Evolutionary conservation across 2,888 invertebrate genomes (phyloP), one percentile per base, ranked within the genome.

Genomic region (Amphipoea lucens): DNA sequence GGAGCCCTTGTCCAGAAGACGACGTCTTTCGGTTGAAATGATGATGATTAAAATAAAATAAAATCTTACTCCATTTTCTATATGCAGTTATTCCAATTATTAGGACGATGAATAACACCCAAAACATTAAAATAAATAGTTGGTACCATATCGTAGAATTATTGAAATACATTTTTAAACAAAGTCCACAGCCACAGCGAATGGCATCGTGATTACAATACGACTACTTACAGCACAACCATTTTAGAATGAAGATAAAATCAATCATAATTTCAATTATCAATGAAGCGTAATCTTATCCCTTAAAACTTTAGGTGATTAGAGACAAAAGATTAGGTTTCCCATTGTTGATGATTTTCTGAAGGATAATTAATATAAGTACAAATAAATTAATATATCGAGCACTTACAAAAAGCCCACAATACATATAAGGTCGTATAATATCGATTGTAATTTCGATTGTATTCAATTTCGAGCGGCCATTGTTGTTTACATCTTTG

Each of bases 81-180:
- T 11, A 75, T 1, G 72, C 79, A 83, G 45, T 36, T 29, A 79
- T 51, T 11, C 29, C 79, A 48, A 83, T 29, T 20, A 88, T 20
- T 0, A 87, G 1, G 0, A 51, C 4, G 2, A 78, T 48, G 29
- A 86, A 88, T 23, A 73, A 40, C 45, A 83, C 57, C 89, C 89
- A 86, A 73, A 86, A 88, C n/a, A 87, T n/a, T 62, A 85, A 65
- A 40, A 85, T 76, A 36, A 74, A 73, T 12, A 84, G 7, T 65
- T 87, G 81, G 45, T 63, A 87, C 70, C 79, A 68, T 42, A 60
- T 17, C 7, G 86, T 36, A 42, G 66, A 57, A 51, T 69, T 17
- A 11, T 1, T 36, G 6, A 0, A 0, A 29, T 77, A 45, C 85
- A 85, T 85, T 72, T 74, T 80, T 5, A 12, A 66, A 36, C 11